Evolutionary conservation across 2,113 vertebrate genomes (phyloP).

Genomic region (Lophius piscatorius): DNA sequence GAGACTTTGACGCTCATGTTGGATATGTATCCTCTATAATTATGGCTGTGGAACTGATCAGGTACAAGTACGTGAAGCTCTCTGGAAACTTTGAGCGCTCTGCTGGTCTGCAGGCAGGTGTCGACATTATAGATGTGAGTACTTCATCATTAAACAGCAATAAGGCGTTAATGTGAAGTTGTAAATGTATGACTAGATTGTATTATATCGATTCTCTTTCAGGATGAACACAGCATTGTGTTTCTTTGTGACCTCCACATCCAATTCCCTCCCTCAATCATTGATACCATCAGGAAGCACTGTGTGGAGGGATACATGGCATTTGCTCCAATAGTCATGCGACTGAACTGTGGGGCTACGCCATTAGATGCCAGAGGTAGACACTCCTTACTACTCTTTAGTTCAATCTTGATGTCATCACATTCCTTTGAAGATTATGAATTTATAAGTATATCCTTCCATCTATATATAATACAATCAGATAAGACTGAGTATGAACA

Average conservation of each 20-base stretch:
- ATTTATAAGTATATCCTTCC: neutral
- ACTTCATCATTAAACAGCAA: neutral
- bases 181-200: neutral
- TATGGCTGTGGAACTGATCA: constrained; percentile 56
- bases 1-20: neutral
- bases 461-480: neutral
- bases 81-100: constrained; percentile 92
- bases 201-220: constrained; percentile 1
- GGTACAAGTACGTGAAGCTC: constrained; percentile 87
- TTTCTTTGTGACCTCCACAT: constrained; percentile 98
- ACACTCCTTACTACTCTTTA: neutral
- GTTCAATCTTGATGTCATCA: neutral
- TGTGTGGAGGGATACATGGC: constrained; percentile 92
- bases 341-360: constrained; percentile 89
- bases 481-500: too few relatives aligned
- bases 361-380: constrained; percentile 87
- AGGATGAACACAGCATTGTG: constrained; percentile 94
- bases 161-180: neutral
- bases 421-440: neutral
- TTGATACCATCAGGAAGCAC: constrained; percentile 91
- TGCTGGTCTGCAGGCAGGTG: constrained; percentile 92
- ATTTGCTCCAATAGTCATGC: constrained; percentile 91
- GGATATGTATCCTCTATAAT: constrained; percentile 2
- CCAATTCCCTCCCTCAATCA: constrained; percentile 86
- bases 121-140: constrained; percentile 86